Percentiles rank a stretch among this genome's conserved stretches.
phyloP scores from a whole-genome alignment of 2,797 vertebrate species.

The Hylomyscus alleni region DNA sequence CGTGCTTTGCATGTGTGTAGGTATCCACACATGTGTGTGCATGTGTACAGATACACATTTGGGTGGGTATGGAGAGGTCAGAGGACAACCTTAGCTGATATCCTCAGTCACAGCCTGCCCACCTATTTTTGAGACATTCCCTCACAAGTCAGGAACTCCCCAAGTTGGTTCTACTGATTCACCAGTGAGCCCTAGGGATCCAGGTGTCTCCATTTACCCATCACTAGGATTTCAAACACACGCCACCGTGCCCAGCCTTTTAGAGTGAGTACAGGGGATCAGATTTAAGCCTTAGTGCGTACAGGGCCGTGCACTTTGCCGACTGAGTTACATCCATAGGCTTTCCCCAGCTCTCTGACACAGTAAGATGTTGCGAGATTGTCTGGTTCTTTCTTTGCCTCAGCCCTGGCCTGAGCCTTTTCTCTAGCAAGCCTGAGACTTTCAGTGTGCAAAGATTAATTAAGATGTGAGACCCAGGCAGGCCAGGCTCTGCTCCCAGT shows the following conservation, averaged over 20 bases:
- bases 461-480: not conserved
- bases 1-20: not conserved
- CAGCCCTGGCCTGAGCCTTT: not conserved
- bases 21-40: not conserved
- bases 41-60: not conserved
- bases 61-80: not conserved
- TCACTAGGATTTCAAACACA: not conserved
- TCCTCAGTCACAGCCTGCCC: not conserved
- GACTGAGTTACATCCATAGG: not conserved
- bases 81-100: not conserved
- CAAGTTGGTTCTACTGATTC: not conserved
- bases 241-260: not conserved
- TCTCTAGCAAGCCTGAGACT: not conserved
- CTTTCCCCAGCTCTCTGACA: not conserved
- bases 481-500: not conserved
- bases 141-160: not conserved
- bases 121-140: not conserved
- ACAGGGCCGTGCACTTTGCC: not conserved
- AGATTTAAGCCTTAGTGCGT: not conserved
- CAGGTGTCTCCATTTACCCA: not conserved
- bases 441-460: not conserved
- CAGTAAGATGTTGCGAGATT: not conserved
- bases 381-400: not conserved
- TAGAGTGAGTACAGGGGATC: not conserved
- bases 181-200: not conserved